Conservation (phyloP, 2,888 invertebrate genomes). For the Branchellion lobata region DNA sequence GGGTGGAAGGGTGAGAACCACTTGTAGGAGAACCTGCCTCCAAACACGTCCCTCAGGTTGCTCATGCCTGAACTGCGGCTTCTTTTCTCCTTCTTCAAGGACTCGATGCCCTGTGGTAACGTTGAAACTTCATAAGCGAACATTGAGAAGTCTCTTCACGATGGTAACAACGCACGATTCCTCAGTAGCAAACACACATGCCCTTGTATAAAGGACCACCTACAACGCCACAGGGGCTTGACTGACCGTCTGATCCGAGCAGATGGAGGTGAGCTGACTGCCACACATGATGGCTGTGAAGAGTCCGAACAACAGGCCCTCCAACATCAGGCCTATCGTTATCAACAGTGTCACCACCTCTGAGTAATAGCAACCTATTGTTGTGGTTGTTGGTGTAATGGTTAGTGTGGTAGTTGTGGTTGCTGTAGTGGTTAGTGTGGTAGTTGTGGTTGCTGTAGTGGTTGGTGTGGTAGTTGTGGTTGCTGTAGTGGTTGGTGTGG, state of each 20-base stretch:
- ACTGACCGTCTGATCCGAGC: slow-evolving; percentile 46
- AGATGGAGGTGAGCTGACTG: slow-evolving; percentile 45
- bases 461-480: too few species aligned
- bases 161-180: too few species aligned
- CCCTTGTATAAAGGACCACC: too few species aligned
- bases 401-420: too few species aligned
- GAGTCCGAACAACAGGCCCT: slow-evolving; percentile 45
- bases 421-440: too few species aligned
- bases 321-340: slow-evolving; percentile 42
- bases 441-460: too few species aligned
- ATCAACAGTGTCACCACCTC: slow-evolving; percentile 20
- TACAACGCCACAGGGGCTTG: too few species aligned
- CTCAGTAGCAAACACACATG: too few species aligned
- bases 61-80: slow-evolving; percentile 31
- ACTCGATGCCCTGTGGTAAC: slow-evolving; percentile 43
- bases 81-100: slow-evolving; percentile 42
- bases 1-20: slow-evolving; percentile 48
- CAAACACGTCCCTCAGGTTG: slow-evolving; percentile 44
- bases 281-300: slow-evolving; percentile 49
- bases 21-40: slow-evolving; percentile 41
- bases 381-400: too few species aligned
- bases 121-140: too few species aligned
- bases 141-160: too few species aligned
- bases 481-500: too few species aligned
- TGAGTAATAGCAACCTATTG: slow-evolving; percentile 33